Conservation (phyloP, 2,113 vertebrate species). For the Orycteropus afer region DNA sequence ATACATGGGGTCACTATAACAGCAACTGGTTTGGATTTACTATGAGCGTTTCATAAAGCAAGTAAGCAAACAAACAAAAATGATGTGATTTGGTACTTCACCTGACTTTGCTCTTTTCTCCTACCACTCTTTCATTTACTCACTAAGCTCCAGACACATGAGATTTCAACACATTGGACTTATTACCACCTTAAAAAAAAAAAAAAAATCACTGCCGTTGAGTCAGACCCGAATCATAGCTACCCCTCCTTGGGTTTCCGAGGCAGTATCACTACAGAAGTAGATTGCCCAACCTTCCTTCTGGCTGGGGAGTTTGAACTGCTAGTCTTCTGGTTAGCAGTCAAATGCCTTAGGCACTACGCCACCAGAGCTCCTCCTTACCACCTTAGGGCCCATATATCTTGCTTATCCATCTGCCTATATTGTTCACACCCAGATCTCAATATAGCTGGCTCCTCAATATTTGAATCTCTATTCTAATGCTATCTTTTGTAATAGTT, state of each 20-base stretch:
- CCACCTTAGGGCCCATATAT: not conserved
- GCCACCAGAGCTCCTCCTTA: too few relatives aligned
- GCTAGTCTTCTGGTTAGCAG: too few relatives aligned
- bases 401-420: not conserved
- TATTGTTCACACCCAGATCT: not conserved
- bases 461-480: not conserved
- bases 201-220: too few relatives aligned
- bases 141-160: not conserved
- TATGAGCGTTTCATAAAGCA: not conserved
- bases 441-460: not conserved
- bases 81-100: not conserved
- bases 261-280: too few relatives aligned
- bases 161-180: not conserved
- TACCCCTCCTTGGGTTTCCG: too few relatives aligned
- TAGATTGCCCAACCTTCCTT: too few relatives aligned
- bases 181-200: too few relatives aligned
- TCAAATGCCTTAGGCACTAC: too few relatives aligned
- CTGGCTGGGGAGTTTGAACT: too few relatives aligned
- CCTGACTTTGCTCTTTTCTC: not conserved
- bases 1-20: not conserved
- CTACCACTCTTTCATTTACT: not conserved
- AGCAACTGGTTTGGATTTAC: not conserved
- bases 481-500: not conserved
- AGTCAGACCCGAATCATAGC: too few relatives aligned
- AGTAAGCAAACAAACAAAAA: slow-evolving; percentile 11